Evolutionary conservation across 2,888 invertebrate genomes (phyloP), one percentile per base, ranked within the genome.

Genomic region (Sinhomidia bicolor): DNA sequence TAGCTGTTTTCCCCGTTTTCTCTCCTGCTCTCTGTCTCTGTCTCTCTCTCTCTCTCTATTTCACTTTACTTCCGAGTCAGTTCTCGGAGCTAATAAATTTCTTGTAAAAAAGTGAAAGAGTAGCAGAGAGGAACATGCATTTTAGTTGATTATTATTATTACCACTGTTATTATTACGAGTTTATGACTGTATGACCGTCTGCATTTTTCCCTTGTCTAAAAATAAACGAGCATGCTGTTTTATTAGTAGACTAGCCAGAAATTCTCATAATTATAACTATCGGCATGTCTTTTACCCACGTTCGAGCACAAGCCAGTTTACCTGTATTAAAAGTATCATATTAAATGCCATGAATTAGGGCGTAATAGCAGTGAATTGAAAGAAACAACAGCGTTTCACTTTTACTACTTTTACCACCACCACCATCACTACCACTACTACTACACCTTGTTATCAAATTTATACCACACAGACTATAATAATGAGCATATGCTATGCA

Each of bases 101-200:
- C 4, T 14, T 26, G 0, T 26, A 47, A 10, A 47, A 17, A 36
- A 36, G 17, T 29, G 29, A 62, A 62, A 57, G 20, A 57, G 20
- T 57, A 2, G 41, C 10, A 12, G 47, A 47, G 47, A 12, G 47
- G 26, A 54, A 57, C n/a, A 54, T 26, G 3, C 54, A 51, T 26
- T 54, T 76, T 76, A 76, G 20, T 26, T 3, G 9, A 9, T 9
- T 74, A 47, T 44, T 9, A 44, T 74, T 44, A 44, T 44, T 74
- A 44, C 10, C 44, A 26, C 44, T 3, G 51, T 78, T 29, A 76
- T 78, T 54, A 78, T 32, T 78, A 17, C 10, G 1, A 23, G 14
- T 62, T 78, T 78, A 78, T 57, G 78, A 57, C 32, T 54, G 57
- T 26, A 76, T 74, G 47, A 47, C 74, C 65, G 36, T 65, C n/a